Evolutionary conservation across 2,113 vertebrate species (phyloP).

Genomic region (Pungitius pungitius): DNA sequence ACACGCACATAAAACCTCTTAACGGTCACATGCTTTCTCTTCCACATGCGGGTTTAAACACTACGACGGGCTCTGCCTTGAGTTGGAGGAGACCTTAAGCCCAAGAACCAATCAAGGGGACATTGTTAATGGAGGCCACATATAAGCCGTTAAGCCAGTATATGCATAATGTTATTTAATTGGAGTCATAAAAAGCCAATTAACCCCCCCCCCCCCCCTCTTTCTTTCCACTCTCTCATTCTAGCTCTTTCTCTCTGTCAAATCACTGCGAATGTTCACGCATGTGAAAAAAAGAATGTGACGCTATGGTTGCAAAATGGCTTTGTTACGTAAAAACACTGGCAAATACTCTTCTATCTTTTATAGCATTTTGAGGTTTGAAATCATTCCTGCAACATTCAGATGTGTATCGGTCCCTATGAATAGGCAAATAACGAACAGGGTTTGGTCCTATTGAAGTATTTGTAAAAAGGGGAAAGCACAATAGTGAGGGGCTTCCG

Average conservation of each 20-base stretch:
- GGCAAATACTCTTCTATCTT: constrained; percentile 1
- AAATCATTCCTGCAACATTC: constrained; percentile 28
- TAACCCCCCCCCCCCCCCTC: constrained; percentile 73
- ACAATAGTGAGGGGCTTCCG: constrained; percentile 41
- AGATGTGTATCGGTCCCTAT: constrained; percentile 27
- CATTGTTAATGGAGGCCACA: constrained; percentile 86
- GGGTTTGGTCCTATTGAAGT: constrained; percentile 45
- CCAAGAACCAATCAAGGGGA: constrained; percentile 84
- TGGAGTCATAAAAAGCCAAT: constrained; percentile 87
- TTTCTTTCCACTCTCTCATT: constrained; percentile 45
- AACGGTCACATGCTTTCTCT: constrained; percentile 53
- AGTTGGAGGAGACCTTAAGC: constrained; percentile 80
- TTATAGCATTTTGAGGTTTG: constrained; percentile 5
- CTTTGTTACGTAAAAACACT: constrained; percentile 30
- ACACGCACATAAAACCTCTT: constrained; percentile 47
- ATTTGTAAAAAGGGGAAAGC: constrained; percentile 32
- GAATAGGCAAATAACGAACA: constrained; percentile 44
- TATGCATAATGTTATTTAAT: constrained; percentile 87
- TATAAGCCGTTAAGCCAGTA: constrained; percentile 85
- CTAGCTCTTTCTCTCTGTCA: constrained; percentile 58
- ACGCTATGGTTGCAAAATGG: constrained; percentile 14
- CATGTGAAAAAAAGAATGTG: constrained; percentile 15
- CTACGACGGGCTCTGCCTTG: constrained; percentile 64
- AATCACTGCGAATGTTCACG: constrained; percentile 31
- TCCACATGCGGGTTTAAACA: constrained; percentile 69